Evolutionary conservation across 2,888 invertebrate species (phyloP).

Genomic region (Coleophora deauratella): DNA sequence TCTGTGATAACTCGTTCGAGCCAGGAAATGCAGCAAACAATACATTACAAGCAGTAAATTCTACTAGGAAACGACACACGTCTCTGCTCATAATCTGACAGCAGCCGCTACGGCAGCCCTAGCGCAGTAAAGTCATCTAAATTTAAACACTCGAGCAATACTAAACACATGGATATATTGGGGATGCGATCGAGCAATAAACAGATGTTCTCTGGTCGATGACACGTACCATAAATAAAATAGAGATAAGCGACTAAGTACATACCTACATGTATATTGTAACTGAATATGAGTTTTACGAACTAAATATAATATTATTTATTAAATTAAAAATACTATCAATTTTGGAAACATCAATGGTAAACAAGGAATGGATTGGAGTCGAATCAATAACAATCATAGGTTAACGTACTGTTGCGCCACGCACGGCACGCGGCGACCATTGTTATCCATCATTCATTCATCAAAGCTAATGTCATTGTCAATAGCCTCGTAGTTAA

Average conservation of each 20-base stretch:
- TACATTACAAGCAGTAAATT: not conserved
- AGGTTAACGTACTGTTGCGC: slow-evolving; percentile 34
- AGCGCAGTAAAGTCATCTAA: not conserved
- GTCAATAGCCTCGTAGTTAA: slow-evolving; percentile 20
- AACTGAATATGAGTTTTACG: slow-evolving; percentile 15
- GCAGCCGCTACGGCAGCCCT: not conserved
- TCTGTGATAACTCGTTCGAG: not conserved
- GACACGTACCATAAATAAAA: not conserved
- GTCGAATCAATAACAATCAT: slow-evolving; percentile 24
- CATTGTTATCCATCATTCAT: slow-evolving; percentile 17
- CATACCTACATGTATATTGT: no score
- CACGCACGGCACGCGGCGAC: slow-evolving; percentile 16
- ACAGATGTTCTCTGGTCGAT: not conserved
- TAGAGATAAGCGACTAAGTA: no score
- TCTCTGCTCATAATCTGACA: no score
- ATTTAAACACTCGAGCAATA: not conserved
- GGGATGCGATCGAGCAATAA: not conserved
- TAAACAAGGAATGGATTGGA: slow-evolving; percentile 29
- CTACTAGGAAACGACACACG: not conserved
- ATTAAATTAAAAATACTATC: slow-evolving; percentile 19
- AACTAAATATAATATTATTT: slow-evolving; percentile 19
- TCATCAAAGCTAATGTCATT: slow-evolving; percentile 35
- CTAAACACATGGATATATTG: not conserved
- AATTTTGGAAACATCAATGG: slow-evolving; percentile 21
- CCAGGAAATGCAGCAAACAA: not conserved